Evolutionary conservation across 2,888 invertebrate genomes (phyloP), one percentile per base, ranked within the genome.

Genomic region (Lithophane ornitopus): DNA sequence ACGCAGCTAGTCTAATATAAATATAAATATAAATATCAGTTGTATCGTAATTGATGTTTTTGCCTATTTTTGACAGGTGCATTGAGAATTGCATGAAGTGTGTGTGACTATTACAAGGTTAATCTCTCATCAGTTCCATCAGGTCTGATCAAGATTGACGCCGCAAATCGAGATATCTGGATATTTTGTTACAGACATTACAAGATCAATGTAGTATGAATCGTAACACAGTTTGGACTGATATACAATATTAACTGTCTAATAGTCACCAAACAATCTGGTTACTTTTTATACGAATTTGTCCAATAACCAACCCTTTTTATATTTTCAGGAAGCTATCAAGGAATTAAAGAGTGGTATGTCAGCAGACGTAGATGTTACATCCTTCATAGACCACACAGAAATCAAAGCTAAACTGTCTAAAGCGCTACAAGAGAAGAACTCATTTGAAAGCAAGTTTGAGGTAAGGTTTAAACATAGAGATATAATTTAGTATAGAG

Each of bases 361-460:
- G 14, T 87, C 93, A 41, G 88, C 92, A 3, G 92, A 94, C 58
- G 87, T 94, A 0, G 95, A 96, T 85, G 94, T 92, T 0, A 85
- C 92, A 34, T 94, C 96, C 22, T 87, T 96, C 6, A 94, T 96
- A 72, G 96, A 96, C 81, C 95, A 95, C 80, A 95, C 95, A 22
- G 95, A 95, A 90, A 94, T 96, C 58, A 95, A 96, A 88, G 96
- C 96, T 2, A 95, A 96, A 79, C 80, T 96, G n/a, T 88, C 94
- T 1, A 96, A 96, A 89, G 94, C 95, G 28, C 85, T 95, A 49
- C 93, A 95, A 87, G 96, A 96, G 78, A 96, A 90, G 70, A 92
- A 91, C 59, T 78, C 86, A n/a, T 93, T 92, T 75, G 93, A 94
- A 83, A 91, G 80, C 81, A 95, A 95, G 85, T 96, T 93, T 92